These are phyloP conservation scores for Micromys minutus DNA, from an alignment of 2,113 vertebrate species.

Conservation along the genomic window DNA sequence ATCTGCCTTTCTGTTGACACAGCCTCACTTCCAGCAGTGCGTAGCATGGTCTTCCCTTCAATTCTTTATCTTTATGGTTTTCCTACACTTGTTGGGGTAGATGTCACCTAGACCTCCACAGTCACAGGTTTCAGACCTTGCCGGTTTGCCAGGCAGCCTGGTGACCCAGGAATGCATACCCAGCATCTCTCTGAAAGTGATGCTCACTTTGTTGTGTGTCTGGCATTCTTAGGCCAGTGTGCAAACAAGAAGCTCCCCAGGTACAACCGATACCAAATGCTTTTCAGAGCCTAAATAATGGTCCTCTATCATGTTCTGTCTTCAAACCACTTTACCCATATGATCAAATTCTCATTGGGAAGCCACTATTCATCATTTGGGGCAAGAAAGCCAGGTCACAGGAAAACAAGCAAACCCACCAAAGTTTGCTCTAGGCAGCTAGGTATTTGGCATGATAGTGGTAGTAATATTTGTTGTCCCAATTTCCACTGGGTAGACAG, in stretches of 20 bases:
- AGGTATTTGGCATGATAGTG: not conserved
- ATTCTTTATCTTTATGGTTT: accelerated
- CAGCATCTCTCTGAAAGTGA: not conserved
- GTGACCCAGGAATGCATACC: not conserved
- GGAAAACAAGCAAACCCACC: not conserved
- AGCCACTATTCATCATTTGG: not conserved
- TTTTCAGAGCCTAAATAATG: not conserved
- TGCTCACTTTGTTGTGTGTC: not conserved
- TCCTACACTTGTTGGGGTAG: not conserved
- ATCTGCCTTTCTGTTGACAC: not conserved
- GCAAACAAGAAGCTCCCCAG: not conserved
- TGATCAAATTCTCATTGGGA: not conserved
- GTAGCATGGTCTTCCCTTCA: too few relatives aligned
- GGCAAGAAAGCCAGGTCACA: not conserved
- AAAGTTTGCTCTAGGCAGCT: not conserved
- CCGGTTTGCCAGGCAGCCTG: not conserved
- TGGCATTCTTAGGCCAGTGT: not conserved
- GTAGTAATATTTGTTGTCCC: not conserved
- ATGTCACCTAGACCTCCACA: not conserved
- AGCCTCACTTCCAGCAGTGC: accelerated
- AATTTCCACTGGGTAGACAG: not conserved
- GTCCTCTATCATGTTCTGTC: not conserved
- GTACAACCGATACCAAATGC: not conserved
- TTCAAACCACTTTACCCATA: not conserved
- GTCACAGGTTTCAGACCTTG: not conserved